phyloP scores from a whole-genome alignment of 1,140 invertebrate genomes.

The Xylocopa sonorina region DNA sequence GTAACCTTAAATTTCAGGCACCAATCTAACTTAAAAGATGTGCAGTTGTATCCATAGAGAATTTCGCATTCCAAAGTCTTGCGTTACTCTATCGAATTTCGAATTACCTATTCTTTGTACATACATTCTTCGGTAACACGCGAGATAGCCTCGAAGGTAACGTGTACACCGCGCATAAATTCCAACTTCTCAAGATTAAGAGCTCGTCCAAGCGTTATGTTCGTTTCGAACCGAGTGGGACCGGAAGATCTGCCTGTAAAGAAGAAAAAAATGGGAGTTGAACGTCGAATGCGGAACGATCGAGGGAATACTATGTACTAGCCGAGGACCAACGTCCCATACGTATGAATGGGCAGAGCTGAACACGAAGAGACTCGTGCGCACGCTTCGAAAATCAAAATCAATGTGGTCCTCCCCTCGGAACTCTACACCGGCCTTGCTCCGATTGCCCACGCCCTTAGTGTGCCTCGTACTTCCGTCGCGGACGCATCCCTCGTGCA shows the following conservation, averaged over 20 bases:
- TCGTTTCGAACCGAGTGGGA: too few relatives aligned
- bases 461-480: slow-evolving; percentile 70
- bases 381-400: slow-evolving; percentile 82
- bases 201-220: too few relatives aligned
- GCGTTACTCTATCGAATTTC: too few relatives aligned
- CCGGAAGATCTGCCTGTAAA: not conserved
- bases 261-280: not conserved
- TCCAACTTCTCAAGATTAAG: too few relatives aligned
- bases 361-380: slow-evolving; percentile 68
- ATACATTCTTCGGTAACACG: too few relatives aligned
- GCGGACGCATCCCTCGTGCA: slow-evolving; percentile 59
- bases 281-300: not conserved
- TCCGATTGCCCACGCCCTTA: slow-evolving; percentile 79
- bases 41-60: too few relatives aligned
- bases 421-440: slow-evolving; percentile 58
- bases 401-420: slow-evolving; percentile 76
- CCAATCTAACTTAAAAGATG: too few relatives aligned
- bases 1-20: too few relatives aligned
- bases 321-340: slow-evolving; percentile 57
- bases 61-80: too few relatives aligned
- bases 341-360: slow-evolving; percentile 72
- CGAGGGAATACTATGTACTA: slow-evolving; percentile 23
- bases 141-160: too few relatives aligned
- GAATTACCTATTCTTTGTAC: too few relatives aligned
- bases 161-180: too few relatives aligned